Evolutionary conservation across 2,888 invertebrate genomes (phyloP).

Genomic region (Aspidiotus rigidus): DNA sequence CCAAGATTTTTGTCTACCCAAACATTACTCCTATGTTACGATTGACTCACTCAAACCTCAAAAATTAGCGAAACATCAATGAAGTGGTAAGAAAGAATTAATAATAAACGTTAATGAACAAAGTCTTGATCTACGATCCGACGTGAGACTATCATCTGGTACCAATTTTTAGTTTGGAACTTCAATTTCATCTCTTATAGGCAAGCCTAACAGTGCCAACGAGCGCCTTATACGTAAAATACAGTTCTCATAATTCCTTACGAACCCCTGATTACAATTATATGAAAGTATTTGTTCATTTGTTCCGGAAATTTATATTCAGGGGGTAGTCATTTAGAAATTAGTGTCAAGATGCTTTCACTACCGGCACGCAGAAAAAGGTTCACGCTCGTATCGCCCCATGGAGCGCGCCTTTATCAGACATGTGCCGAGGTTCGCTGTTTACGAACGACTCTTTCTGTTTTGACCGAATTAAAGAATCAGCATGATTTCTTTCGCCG

Average conservation of each 20-base stretch:
- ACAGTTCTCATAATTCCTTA: not conserved
- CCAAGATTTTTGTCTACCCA: too few relatives aligned
- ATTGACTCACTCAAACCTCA: too few relatives aligned
- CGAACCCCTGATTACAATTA: slow-evolving; percentile 4
- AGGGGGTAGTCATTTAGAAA: not conserved
- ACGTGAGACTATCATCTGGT: too few relatives aligned
- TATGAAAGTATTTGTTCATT: slow-evolving; percentile 20
- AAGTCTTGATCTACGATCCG: too few relatives aligned
- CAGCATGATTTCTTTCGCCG: slow-evolving; percentile 19
- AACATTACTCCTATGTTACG: too few relatives aligned
- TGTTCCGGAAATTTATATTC: slow-evolving; percentile 12
- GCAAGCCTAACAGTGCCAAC: too few relatives aligned
- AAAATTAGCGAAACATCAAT: too few relatives aligned
- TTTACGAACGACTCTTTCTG: slow-evolving; percentile 21
- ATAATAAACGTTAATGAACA: too few relatives aligned
- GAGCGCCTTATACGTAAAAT: too few relatives aligned
- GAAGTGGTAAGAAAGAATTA: too few relatives aligned
- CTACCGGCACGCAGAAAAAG: slow-evolving; percentile 6
- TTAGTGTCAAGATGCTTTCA: slow-evolving; percentile 14
- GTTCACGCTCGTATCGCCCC: slow-evolving; percentile 14
- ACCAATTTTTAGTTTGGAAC: too few relatives aligned
- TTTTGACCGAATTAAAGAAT: slow-evolving; percentile 32
- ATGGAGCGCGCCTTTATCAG: slow-evolving; percentile 22
- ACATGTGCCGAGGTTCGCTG: slow-evolving; percentile 27
- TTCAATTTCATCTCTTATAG: too few relatives aligned